Evolutionary conservation across 2,113 vertebrate genomes (phyloP), one percentile per base, ranked within the genome.

Genomic region (Penelope pileata): DNA sequence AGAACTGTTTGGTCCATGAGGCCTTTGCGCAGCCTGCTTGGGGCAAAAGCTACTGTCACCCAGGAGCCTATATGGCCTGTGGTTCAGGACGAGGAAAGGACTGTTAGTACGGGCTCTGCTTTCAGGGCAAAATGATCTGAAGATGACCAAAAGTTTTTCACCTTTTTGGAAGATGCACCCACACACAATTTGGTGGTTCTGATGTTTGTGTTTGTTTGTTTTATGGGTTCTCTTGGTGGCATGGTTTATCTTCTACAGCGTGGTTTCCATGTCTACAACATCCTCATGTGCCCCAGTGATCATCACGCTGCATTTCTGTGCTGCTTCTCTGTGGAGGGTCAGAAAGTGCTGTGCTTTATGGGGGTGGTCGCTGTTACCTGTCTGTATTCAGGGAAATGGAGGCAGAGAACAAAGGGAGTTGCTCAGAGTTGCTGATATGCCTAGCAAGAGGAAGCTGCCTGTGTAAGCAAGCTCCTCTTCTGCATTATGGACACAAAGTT

Each of bases 201-300:
- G 48, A 12, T 90, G 54, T n/a, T n/a, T 63, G n/a, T 16, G 36
- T 62, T 67, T 38, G 14, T n/a, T 45, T 90, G 48, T 15, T 91
- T 80, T 83, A 8, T 13, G 26, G 24, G 7, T 36, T 82, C 34
- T 75, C 32, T 72, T 42, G 73, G 7, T 36, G 56, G 17, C 16
- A 4, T 10, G 24, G 6, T 32, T 13, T 15, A 15, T 24, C 16
- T 80, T 59, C 29, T 47, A 0, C 27, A 24, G 13, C 22, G 12
- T 2, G 3, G 19, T 74, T 75, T 63, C 15, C 22, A 43, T 77
- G 10, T 72, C 72, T 62, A 26, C 13, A 70, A 15, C 23, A 60
- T 9, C 42, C 50, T 2, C 47, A 26, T 47, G 16, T 62, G 17
- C 23, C 21, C 32, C 14, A 43, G 40, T 12, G 72, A 30, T 70